Evolutionary conservation across 2,888 invertebrate species (phyloP), one percentile per base, ranked within the genome.

Genomic region (Patella caerulea): DNA sequence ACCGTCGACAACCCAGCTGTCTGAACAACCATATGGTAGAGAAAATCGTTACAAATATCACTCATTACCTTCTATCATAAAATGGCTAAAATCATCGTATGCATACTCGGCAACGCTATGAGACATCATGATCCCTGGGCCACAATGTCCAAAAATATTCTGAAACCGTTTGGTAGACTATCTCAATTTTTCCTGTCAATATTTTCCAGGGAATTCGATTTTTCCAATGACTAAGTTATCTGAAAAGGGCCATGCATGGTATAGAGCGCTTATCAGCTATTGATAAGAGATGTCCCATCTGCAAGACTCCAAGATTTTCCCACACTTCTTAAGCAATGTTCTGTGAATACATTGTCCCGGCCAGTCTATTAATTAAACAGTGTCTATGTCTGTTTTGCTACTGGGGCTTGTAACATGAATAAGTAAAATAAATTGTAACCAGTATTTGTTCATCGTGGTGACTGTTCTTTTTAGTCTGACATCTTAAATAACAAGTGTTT

Each of bases 241-340:
- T 78, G 76, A 65, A 77, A 80, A 77, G 74, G 79, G 77, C 79
- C 65, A 79, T 55, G 78, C 76, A 71, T 77, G 54, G 70, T 34
- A 70, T 54, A 55, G 73, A 53, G 72, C 76, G 78, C 76, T 78
- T 79, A 79, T 79, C 81, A 76, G 78, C 71, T 81, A 81, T 81
- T 79, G 79, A 81, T 79, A 81, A 79, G 75, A 54, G 71, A 79
- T 71, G 72, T 55, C 52, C 77, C 84, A 84, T 78, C 81, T 82
- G 84, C 59, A 71, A 74, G 65, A 74, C 54, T 55, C 70, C 52
- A 65, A 59, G 72, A 81, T 80, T 78, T 84, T 84, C 84, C 83
- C 84, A 84, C 84, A 79, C 75, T 69, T 73, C 74, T 71, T 73
- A 73, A 72, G 71, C 52, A 56, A 17, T 56, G 55, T 24, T 73